A percentile compares a stretch with the other conserved stretches of the same genome.
Conservation (phyloP, 2,888 invertebrate species). For the Tipula helvola region DNA sequence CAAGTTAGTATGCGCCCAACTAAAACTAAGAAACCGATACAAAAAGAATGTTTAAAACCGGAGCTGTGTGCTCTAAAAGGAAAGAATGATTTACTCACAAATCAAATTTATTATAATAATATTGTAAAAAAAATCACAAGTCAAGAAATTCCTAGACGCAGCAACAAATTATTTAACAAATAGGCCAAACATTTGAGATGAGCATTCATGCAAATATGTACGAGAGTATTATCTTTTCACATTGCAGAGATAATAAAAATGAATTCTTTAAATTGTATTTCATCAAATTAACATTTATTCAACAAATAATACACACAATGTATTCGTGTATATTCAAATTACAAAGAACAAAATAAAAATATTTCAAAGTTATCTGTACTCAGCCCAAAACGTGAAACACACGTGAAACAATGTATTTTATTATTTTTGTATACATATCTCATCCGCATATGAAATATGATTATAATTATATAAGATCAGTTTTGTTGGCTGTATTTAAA, state of each 20-base stretch:
- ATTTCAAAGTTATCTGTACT: background rate
- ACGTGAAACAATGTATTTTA: background rate
- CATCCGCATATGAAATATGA: background rate
- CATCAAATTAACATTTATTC: background rate
- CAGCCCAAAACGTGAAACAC: background rate
- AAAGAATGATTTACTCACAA: no score
- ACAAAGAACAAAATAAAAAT: background rate
- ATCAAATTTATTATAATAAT: no score
- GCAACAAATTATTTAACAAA: background rate
- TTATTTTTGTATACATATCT: background rate
- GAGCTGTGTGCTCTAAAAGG: no score
- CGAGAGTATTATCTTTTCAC: background rate
- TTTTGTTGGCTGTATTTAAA: background rate
- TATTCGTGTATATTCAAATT: background rate
- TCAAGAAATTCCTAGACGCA: background rate
- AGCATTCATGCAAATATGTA: background rate
- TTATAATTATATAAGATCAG: background rate
- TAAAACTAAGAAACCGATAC: no score
- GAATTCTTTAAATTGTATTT: background rate
- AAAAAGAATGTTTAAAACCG: no score
- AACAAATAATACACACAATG: background rate
- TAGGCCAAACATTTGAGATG: background rate
- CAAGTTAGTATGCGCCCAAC: no score
- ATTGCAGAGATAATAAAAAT: no score
- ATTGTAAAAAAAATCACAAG: background rate